A percentile compares a stretch with the other conserved stretches of the same genome.
Conservation (phyloP, 37 sponge, comb jelly and placozoan genomes). For the Axinella damicornis region DNA sequence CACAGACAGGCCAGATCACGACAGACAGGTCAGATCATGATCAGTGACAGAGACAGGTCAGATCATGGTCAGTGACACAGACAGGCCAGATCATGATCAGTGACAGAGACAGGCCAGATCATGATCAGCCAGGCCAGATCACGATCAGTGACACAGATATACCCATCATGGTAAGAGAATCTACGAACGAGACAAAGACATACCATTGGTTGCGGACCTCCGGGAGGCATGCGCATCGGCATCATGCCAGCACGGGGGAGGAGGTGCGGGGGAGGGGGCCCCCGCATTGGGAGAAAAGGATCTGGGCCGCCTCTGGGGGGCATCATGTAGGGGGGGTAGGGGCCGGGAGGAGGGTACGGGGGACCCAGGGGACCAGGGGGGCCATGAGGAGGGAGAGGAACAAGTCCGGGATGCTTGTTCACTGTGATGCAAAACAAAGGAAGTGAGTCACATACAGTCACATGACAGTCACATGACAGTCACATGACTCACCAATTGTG, state of each 20-base stretch:
- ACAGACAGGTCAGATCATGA: too few relatives aligned
- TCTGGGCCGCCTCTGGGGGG: background rate
- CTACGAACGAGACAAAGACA: background rate
- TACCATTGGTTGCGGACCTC: conserved; percentile 1
- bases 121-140: too few relatives aligned
- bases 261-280: background rate
- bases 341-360: background rate
- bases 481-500: background rate
- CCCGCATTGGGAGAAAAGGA: background rate
- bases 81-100: too few relatives aligned
- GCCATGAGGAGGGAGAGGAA: too few relatives aligned
- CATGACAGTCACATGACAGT: background rate
- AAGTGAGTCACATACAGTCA: too few relatives aligned
- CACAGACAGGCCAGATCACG: too few relatives aligned
- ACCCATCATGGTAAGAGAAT: background rate
- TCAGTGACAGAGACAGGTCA: too few relatives aligned
- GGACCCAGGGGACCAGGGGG: background rate
- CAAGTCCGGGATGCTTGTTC: too few relatives aligned
- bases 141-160: too few relatives aligned
- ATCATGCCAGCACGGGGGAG: conserved; percentile 16
- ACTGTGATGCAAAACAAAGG: too few relatives aligned
- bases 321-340: conserved; percentile 37
- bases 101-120: too few relatives aligned
- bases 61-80: too few relatives aligned
- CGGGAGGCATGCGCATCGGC: background rate